These are phyloP conservation scores for Diadumene lineata DNA, from an alignment of 92 coral and sea anemone genomes.

Conservation along the genomic window DNA sequence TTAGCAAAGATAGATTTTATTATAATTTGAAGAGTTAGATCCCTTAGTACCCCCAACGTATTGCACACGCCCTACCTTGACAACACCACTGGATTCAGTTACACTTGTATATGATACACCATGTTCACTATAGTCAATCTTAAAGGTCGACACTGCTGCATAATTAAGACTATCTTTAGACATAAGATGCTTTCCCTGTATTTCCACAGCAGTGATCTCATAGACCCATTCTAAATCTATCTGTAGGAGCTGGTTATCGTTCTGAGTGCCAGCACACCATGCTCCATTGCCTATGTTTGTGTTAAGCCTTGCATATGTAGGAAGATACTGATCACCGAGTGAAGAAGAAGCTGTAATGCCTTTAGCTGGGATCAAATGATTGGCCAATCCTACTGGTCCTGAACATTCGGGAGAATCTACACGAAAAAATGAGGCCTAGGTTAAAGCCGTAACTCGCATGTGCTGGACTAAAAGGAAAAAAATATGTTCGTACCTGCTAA, in stretches of 20 bases:
- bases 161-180: slow-evolving; percentile 44
- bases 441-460: too few species aligned
- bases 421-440: too few species aligned
- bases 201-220: slow-evolving; percentile 48
- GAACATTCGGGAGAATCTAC: slow-evolving; percentile 1
- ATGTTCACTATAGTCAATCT: slow-evolving; percentile 28
- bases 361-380: slow-evolving; percentile 23
- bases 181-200: slow-evolving; percentile 64
- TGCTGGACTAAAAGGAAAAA: too few species aligned
- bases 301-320: slow-evolving; percentile 54
- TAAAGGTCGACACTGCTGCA: slow-evolving; percentile 63
- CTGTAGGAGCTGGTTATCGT: slow-evolving; percentile 60
- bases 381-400: slow-evolving; percentile 32
- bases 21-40: too few species aligned
- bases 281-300: slow-evolving; percentile 60
- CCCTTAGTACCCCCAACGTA: too few species aligned
- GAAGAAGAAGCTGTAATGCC: slow-evolving; percentile 55
- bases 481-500: not conserved
- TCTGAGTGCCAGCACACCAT: slow-evolving; percentile 73
- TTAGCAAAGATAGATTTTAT: too few species aligned
- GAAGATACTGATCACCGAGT: slow-evolving; percentile 52
- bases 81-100: slow-evolving; percentile 3
- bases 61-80: not conserved
- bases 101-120: slow-evolving; percentile 38
- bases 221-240: slow-evolving; percentile 54